Percentiles rank a stretch among this genome's conserved stretches.
These are phyloP conservation scores for Pungitius pungitius DNA, from an alignment of 2,113 vertebrate species.

Conservation along the genomic window DNA sequence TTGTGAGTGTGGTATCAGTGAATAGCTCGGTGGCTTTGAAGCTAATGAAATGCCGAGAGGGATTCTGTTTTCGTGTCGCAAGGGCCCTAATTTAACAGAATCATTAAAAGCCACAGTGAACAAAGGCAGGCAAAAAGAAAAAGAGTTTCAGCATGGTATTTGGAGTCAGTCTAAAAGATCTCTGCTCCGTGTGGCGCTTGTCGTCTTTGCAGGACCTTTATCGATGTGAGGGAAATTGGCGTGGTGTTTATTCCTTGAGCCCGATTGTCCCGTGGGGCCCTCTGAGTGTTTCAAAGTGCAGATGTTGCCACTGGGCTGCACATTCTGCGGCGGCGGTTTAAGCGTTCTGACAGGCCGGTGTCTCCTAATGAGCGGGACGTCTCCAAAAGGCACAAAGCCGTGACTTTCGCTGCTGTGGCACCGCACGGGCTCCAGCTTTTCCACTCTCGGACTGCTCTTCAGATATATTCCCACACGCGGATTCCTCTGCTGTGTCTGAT, in stretches of 20 bases:
- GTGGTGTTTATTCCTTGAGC: constrained; percentile 31
- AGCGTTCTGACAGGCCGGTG: constrained; percentile 57
- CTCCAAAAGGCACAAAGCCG: constrained; percentile 44
- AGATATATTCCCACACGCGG: constrained; percentile 28
- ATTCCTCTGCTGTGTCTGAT: constrained; percentile 36
- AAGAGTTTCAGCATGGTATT: constrained; percentile 40
- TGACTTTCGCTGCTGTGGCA: constrained; percentile 42
- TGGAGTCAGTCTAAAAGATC: constrained; percentile 36
- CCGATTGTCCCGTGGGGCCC: constrained; percentile 15
- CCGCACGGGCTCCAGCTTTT: constrained; percentile 25
- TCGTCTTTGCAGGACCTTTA: constrained; percentile 17
- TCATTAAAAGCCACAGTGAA: constrained; percentile 45
- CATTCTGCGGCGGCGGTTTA: constrained; percentile 36
- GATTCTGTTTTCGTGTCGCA: constrained; percentile 61
- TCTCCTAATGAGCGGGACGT: constrained; percentile 64
- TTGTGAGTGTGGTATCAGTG: constrained; percentile 51
- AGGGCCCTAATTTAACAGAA: constrained; percentile 43
- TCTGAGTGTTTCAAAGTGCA: constrained; percentile 24
- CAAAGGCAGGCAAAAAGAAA: constrained; percentile 30
- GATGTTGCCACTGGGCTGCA: constrained; percentile 34
- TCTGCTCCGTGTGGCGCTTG: neutral
- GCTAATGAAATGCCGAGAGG: constrained; percentile 49
- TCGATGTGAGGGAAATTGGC: constrained; percentile 45
- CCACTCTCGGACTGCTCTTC: constrained; percentile 24
- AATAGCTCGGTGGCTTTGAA: constrained; percentile 58